Conservation (phyloP, 2,888 invertebrate species). For the Chymomyza fuscimana region DNA sequence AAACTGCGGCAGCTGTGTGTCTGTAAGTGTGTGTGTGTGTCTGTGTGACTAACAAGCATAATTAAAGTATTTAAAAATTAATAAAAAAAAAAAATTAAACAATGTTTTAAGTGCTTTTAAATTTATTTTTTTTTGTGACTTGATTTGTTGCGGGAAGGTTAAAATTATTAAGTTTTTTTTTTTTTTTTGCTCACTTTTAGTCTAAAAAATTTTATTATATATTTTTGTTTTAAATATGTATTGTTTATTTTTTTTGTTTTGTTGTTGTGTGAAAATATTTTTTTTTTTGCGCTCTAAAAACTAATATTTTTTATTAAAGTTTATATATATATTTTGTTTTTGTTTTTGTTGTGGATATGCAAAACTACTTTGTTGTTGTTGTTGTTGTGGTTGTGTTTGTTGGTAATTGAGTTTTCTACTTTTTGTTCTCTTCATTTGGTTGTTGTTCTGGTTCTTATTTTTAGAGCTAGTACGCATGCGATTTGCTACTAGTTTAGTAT, state of each 20-base stretch:
- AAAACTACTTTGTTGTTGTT: slow-evolving; percentile 78
- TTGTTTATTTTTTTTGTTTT: slow-evolving; percentile 28
- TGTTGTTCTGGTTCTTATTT: slow-evolving; percentile 29
- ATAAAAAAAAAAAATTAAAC: slow-evolving; percentile 23
- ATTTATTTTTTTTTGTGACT: slow-evolving; percentile 9
- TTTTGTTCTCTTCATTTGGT: slow-evolving; percentile 48
- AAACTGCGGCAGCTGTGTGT: slow-evolving; percentile 26
- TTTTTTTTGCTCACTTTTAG: slow-evolving; percentile 20
- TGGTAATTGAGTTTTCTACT: slow-evolving; percentile 43
- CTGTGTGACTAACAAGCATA: slow-evolving; percentile 32
- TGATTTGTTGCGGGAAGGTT: slow-evolving; percentile 24
- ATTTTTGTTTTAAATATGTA: slow-evolving; percentile 15
- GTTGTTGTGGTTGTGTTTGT: slow-evolving; percentile 43
- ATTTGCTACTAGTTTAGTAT: slow-evolving; percentile 31
- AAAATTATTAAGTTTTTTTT: slow-evolving; percentile 39
- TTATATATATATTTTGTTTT: slow-evolving; percentile 33
- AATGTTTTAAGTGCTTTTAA: slow-evolving; percentile 39
- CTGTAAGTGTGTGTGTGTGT: slow-evolving; percentile 24
- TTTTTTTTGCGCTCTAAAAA: slow-evolving; percentile 15
- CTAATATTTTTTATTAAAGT: slow-evolving; percentile 17
- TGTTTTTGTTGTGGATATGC: slow-evolving; percentile 69
- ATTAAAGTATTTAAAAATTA: slow-evolving; percentile 16
- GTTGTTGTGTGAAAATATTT: slow-evolving; percentile 42
- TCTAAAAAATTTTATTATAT: slow-evolving; percentile 8
- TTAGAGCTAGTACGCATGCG: neutral